Evolutionary conservation across 2,797 vertebrate genomes (phyloP).

Genomic region (Pterois miles): DNA sequence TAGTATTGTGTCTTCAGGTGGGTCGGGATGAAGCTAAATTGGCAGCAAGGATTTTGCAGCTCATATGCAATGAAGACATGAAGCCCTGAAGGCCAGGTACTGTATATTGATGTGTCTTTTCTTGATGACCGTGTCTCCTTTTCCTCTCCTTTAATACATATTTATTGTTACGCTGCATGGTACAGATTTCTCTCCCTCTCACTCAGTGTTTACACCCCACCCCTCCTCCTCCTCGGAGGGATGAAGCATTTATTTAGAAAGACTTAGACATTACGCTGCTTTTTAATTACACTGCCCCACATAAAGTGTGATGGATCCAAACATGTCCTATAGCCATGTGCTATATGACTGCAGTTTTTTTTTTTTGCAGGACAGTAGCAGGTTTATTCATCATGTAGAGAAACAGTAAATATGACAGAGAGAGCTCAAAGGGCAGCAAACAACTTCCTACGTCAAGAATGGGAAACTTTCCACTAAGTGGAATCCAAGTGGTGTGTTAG

Average conservation of each 20-base stretch:
- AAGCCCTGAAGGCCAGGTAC: not conserved
- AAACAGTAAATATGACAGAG: slow-evolving; percentile 21
- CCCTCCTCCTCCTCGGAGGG: slow-evolving; percentile 30
- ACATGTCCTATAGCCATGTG: not conserved
- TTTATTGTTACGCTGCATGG: slow-evolving; percentile 22
- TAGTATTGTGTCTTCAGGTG: slow-evolving; percentile 5
- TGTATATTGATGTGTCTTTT: slow-evolving; percentile 6
- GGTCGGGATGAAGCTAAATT: slow-evolving; percentile 7
- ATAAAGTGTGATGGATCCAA: not conserved
- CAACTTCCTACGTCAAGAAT: not conserved
- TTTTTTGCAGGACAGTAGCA: slow-evolving; percentile 20
- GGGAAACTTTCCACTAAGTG: slow-evolving; percentile 4
- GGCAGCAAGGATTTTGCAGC: slow-evolving; percentile 3
- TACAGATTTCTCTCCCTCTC: slow-evolving; percentile 9
- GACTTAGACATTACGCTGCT: slow-evolving; percentile 24
- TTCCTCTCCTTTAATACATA: slow-evolving; percentile 12
- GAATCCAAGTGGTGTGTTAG: slow-evolving; percentile 9
- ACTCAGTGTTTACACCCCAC: slow-evolving; percentile 1
- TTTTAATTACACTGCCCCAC: slow-evolving; percentile 34
- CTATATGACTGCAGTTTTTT: slow-evolving; percentile 8
- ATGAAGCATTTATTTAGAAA: slow-evolving; percentile 65
- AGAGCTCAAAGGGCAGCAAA: not conserved
- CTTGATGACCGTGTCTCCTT: slow-evolving; percentile 18
- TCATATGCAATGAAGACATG: slow-evolving; percentile 6
- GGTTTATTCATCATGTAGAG: slow-evolving; percentile 29